phyloP scores from a whole-genome alignment of 2,113 vertebrate species.

The Aptenodytes forsteri region DNA sequence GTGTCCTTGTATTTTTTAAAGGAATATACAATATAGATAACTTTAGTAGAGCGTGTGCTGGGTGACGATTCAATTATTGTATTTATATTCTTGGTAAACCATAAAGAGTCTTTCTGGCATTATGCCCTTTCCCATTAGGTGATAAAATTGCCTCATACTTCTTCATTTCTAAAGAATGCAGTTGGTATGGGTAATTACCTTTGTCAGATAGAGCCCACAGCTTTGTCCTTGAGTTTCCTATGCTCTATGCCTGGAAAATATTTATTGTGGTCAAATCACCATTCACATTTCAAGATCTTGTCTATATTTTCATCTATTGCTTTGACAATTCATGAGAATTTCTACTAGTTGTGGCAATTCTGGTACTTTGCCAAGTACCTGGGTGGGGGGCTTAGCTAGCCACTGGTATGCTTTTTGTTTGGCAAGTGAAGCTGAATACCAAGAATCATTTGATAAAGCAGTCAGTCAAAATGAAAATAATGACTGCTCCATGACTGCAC shows the following conservation, averaged over 20 bases:
- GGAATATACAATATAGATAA: slow-evolving; percentile 25
- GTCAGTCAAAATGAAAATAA: background rate
- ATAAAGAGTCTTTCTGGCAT: slow-evolving; percentile 54
- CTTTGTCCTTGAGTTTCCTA: slow-evolving; percentile 59
- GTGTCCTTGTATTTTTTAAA: slow-evolving; percentile 13
- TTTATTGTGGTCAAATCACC: background rate
- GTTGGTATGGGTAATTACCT: slow-evolving; percentile 45
- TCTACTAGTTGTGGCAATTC: background rate
- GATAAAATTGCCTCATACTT: slow-evolving; percentile 64
- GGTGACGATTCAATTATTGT: slow-evolving; percentile 50
- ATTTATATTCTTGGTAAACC: slow-evolving; percentile 59
- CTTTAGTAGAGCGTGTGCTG: background rate
- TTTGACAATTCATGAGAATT: background rate
- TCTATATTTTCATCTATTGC: background rate
- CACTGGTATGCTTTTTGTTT: background rate
- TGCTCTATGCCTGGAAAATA: background rate
- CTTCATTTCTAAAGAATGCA: slow-evolving; percentile 54
- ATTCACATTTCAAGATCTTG: background rate
- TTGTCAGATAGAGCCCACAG: slow-evolving; percentile 23
- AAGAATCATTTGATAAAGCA: background rate
- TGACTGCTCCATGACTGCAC: background rate
- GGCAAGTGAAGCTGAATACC: background rate
- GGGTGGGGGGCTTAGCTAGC: background rate
- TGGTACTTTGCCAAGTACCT: background rate
- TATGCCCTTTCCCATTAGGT: slow-evolving; percentile 63